phyloP scores from a whole-genome alignment of 2,113 vertebrate genomes.

The Serinus canaria region DNA sequence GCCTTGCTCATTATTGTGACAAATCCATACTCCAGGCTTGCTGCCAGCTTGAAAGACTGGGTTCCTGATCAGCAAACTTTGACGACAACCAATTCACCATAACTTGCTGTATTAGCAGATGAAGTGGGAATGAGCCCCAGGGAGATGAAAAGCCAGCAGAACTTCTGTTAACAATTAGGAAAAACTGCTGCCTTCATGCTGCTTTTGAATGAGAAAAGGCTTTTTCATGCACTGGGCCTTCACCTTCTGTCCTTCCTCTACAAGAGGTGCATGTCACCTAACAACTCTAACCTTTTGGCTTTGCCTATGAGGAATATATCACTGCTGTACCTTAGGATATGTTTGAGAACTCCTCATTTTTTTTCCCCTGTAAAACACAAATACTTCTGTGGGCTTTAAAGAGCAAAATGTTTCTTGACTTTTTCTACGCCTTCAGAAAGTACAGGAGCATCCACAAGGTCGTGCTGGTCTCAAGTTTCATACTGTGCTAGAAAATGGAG shows the following conservation, averaged over 20 bases:
- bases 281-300: not conserved
- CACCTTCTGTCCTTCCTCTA: not conserved
- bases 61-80: slow-evolving; percentile 19
- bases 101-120: slow-evolving; percentile 7
- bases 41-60: slow-evolving; percentile 12
- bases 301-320: not conserved
- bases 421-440: not conserved
- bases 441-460: not conserved
- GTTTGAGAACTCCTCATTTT: not conserved
- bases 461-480: not conserved
- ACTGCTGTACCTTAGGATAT: not conserved
- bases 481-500: not conserved
- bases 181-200: not conserved
- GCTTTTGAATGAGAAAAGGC: not conserved
- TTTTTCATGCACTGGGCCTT: not conserved
- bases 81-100: not conserved
- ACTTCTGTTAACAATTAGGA: slow-evolving; percentile 4
- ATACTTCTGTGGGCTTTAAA: not conserved
- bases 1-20: slow-evolving; percentile 1
- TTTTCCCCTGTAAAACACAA: not conserved
- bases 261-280: not conserved
- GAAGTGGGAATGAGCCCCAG: slow-evolving; percentile 2
- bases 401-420: not conserved
- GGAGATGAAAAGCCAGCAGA: not conserved
- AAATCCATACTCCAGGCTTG: slow-evolving; percentile 17